Base-by-base conservation (phyloP, 2,888 invertebrate genomes). In the Cheiracanthium punctorium region DNA sequence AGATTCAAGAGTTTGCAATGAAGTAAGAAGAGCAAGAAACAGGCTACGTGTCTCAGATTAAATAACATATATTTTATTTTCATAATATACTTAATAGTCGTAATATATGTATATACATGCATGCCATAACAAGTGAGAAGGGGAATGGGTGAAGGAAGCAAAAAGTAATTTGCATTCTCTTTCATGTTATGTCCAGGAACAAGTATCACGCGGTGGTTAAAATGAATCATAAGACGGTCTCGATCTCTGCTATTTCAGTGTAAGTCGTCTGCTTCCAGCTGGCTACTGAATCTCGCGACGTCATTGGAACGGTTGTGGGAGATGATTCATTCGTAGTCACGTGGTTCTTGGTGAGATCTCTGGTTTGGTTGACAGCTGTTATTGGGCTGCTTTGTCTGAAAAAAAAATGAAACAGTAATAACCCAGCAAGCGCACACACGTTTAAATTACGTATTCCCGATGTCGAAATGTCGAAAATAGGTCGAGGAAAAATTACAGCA, bases 331-430 rank as follows among this genome's bases (percentile, higher is more conserved):
- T 93, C 87, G 92, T 92, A 58, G 91, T 91, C 48, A 93, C 91
- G 89, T 92, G 92, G 88, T 92, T 92, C 88, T 91, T 91, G 17
- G 92, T 93, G 92, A 93, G 92, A 88, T 93, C 92, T 82, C 93
- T 91, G 0, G 92, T 91, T 89, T 91, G 87, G 58, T 58, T 85
- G 41, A 85, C 37, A 5, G 74, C 79, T 41, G 84, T 52, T 8
- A 70, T 48, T 14, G 73, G 48, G 64, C 52, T 79, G 14, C 33
- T 29, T 30, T 65, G 43, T 70, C 84, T 85, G 69, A 20, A 79
- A 79, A 12, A 64, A 12, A 32, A 2, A 74, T 7, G n/a, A n/a
- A n/a, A n/a, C n/a, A n/a, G n/a, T n/a, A n/a, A n/a, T n/a, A n/a
- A n/a, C n/a, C n/a, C n/a, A n/a, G n/a, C n/a, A n/a, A n/a, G n/a